Conservation (phyloP, 2,888 invertebrate species). For the Cephus spinipes region DNA sequence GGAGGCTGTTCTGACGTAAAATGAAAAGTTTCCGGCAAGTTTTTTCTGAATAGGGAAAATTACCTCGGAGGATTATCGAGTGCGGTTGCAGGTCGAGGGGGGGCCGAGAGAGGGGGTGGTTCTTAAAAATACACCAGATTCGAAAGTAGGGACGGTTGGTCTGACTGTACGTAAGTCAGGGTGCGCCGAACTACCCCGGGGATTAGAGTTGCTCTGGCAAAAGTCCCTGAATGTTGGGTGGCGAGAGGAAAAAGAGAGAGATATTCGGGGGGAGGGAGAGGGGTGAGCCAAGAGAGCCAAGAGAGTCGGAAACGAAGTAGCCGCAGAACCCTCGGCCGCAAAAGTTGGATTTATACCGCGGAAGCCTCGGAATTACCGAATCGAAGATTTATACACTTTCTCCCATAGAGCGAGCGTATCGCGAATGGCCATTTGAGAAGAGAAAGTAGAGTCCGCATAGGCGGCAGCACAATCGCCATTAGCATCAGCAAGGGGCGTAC, state of each 20-base stretch:
- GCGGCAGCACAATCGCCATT: neutral
- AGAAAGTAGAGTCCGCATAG: neutral
- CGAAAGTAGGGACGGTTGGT: no score
- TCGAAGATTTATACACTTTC: constrained; percentile 58
- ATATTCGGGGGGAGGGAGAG: constrained; percentile 23
- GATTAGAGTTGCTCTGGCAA: constrained; percentile 62
- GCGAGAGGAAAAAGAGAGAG: constrained; percentile 13
- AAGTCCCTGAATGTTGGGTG: constrained; percentile 62
- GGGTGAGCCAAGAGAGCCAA: constrained; percentile 15
- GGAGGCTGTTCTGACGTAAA: no score
- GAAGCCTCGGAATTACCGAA: constrained; percentile 61
- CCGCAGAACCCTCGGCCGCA: constrained; percentile 49
- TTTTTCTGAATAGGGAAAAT: no score
- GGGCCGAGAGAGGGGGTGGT: no score
- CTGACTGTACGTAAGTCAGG: no score
- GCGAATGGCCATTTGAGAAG: neutral
- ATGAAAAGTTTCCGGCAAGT: no score
- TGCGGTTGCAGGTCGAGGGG: no score
- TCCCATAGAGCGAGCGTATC: neutral
- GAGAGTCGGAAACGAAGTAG: constrained; percentile 3
- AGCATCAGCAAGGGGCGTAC: neutral
- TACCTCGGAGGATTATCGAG: no score
- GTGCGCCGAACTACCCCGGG: constrained; percentile 41
- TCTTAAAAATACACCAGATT: no score
- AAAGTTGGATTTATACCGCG: constrained; percentile 62